Evolutionary conservation across 1,140 invertebrate species (phyloP).

Genomic region (Globodera rostochiensis): DNA sequence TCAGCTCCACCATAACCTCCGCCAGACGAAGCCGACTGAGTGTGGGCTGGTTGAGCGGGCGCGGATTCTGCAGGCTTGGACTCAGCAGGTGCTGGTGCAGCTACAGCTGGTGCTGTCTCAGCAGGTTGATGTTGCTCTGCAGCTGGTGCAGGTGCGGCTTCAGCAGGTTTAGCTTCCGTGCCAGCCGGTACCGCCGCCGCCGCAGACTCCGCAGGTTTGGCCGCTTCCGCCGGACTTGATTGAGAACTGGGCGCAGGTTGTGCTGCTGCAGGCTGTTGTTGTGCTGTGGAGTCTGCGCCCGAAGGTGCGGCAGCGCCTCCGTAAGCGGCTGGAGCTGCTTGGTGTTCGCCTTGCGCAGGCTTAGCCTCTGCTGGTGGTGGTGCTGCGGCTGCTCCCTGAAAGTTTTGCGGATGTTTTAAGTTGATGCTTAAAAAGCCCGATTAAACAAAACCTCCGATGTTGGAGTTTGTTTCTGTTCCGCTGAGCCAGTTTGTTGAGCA

Average conservation of each 20-base stretch:
- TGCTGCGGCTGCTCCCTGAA: background rate
- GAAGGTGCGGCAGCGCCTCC: background rate
- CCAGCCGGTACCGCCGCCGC: background rate
- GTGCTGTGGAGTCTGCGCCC: background rate
- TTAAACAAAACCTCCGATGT: background rate
- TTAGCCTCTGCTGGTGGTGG: background rate
- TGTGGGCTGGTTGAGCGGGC: background rate
- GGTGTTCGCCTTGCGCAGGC: background rate
- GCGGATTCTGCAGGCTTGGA: slow-evolving; percentile 1
- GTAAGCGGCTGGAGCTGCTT: background rate
- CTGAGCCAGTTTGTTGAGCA: background rate
- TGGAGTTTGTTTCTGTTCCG: background rate
- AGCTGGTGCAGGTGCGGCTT: slow-evolving; percentile 3
- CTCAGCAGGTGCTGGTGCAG: slow-evolving; percentile 9
- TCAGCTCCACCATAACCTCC: too few relatives aligned
- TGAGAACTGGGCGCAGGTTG: background rate
- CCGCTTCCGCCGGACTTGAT: background rate
- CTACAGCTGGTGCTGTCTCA: slow-evolving; percentile 1
- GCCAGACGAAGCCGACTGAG: background rate
- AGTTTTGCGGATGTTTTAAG: too few relatives aligned
- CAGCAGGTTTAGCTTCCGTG: background rate
- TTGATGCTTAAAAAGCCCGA: too few relatives aligned
- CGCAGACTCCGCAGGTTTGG: too few relatives aligned
- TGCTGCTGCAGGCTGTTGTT: background rate
- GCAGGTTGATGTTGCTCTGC: background rate